Evolutionary conservation across 2,797 vertebrate species (phyloP), one percentile per base, ranked within the genome.

Genomic region (Pipistrellus pipistrellus): DNA sequence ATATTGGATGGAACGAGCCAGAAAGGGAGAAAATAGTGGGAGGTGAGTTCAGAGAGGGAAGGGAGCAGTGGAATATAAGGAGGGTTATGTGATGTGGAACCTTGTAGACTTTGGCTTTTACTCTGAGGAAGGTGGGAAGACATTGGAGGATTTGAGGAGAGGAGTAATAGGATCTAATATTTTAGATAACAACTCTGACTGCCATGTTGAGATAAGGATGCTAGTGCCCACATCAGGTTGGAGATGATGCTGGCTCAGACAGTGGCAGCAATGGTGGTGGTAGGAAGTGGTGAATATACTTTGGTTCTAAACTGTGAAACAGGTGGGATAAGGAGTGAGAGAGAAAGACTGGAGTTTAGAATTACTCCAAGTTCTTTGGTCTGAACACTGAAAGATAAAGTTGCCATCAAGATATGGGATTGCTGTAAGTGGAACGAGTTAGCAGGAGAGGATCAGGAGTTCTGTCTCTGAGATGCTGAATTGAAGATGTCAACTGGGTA

Each of bases 41-140:
- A 88, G 46, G 35, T 25, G 32, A 93, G 21, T 53, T 87, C 51
- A 48, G 14, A 80, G n/a, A 62, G 2, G 15, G 44, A 21, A 69
- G 27, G 12, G 18, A 44, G 12, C 41, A 1, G 4, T 3, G 2
- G 3, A 8, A 3, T 23, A 1, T 2, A 7, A 73, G 32, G 25
- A 75, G 38, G 46, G 17, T 66, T 53, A 23, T 2, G 2, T 32
- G 30, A 5, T 10, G 12, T 48, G 14, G 32, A 76, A 23, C 23
- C 23, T 12, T 48, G 44, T 20, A 18, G 27, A 62, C 27, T 44
- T 68, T 11, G 14, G 2, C 18, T 89, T 88, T 93, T 83, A 32
- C 51, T 68, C 23, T 81, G 35, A 64, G 14, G 55, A 90, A 66
- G 53, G 66, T 9, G 66, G n/a, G 13, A 69, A 82, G 41, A 4